Evolutionary conservation across 2,113 vertebrate species (phyloP).

Genomic region (Cyprinus carpio): DNA sequence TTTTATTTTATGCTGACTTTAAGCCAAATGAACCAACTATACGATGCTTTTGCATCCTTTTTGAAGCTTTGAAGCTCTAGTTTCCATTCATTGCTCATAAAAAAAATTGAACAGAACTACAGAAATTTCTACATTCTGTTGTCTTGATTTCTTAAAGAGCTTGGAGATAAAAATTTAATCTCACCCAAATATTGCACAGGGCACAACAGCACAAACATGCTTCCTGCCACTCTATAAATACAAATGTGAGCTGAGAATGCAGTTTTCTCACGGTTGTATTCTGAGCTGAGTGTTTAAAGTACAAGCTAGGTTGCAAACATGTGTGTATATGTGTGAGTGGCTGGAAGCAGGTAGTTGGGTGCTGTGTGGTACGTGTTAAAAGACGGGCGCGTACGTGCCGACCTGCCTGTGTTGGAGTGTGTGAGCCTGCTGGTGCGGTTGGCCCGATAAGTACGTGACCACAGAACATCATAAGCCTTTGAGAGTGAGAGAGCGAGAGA

Average conservation of each 20-base stretch:
- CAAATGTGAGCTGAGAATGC: constrained; percentile 10
- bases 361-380: constrained; percentile 64
- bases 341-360: constrained; percentile 50
- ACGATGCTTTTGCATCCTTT: neutral
- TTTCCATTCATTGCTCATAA: neutral
- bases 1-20: no score
- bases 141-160: neutral
- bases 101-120: neutral
- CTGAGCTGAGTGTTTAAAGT: neutral
- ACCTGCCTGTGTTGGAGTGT: constrained; percentile 60
- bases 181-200: neutral
- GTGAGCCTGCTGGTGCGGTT: constrained; percentile 36
- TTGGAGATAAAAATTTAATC: neutral
- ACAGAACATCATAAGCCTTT: constrained; percentile 52
- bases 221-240: constrained; percentile 28
- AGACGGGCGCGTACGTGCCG: constrained; percentile 69
- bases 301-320: constrained; percentile 28
- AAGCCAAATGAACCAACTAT: neutral
- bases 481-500: constrained; percentile 59
- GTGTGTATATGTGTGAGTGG: constrained; percentile 25
- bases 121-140: neutral
- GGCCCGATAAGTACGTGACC: constrained; percentile 59
- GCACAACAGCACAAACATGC: neutral
- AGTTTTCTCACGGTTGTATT: constrained; percentile 44
- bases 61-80: neutral